phyloP scores from a whole-genome alignment of 1,140 invertebrate species.

The Drosophila nannoptera region DNA sequence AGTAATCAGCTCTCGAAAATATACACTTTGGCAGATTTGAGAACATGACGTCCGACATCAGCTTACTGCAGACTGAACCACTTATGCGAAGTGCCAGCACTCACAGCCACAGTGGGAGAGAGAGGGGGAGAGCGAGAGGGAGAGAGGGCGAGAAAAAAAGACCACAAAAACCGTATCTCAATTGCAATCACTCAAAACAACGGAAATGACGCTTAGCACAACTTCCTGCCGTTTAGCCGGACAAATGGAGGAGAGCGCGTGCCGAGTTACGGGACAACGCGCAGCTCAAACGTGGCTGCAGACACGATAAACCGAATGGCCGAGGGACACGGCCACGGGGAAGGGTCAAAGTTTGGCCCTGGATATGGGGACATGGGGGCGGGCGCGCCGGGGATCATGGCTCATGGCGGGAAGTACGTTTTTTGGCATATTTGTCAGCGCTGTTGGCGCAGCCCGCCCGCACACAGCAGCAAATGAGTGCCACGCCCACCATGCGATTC shows the following conservation, averaged over 20 bases:
- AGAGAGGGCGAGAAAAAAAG: constrained; percentile 45
- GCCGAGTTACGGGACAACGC: constrained; percentile 47
- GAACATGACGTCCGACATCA: constrained; percentile 1
- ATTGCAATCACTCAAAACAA: constrained; percentile 78
- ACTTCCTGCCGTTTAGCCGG: constrained; percentile 68
- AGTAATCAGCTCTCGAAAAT: background rate
- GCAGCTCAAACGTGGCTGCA: constrained; percentile 35
- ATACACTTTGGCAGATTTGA: background rate
- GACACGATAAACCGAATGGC: constrained; percentile 13
- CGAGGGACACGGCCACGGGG: background rate
- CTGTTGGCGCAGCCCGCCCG: constrained; percentile 51
- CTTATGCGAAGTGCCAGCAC: constrained; percentile 19
- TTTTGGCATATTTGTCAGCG: constrained; percentile 76
- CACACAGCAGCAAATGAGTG: constrained; percentile 22
- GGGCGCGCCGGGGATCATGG: background rate
- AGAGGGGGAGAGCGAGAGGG: no score
- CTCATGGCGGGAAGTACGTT: constrained; percentile 17
- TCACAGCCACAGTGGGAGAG: background rate
- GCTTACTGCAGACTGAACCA: constrained; percentile 1
- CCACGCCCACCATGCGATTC: constrained; percentile 46
- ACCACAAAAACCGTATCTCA: constrained; percentile 74
- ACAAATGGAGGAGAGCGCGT: constrained; percentile 56
- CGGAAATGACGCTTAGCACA: constrained; percentile 77
- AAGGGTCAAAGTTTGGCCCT: background rate
- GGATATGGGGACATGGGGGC: no score